Evolutionary conservation across 1,140 invertebrate genomes (phyloP).

Genomic region (Spodoptera litura): DNA sequence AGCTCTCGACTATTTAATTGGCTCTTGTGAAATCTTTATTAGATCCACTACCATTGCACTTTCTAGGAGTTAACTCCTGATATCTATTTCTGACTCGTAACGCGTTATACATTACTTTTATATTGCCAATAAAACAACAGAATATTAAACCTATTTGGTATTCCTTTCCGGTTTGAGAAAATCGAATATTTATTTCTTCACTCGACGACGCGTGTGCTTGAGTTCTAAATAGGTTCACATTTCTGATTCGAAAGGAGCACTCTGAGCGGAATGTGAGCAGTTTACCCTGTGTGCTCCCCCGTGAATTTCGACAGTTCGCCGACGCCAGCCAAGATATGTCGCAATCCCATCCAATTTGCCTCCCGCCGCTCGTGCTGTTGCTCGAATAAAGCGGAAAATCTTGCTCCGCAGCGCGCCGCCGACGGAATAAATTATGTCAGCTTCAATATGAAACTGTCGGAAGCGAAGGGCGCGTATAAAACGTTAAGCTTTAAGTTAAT

Average conservation of each 20-base stretch:
- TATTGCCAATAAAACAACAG: slow-evolving; percentile 11
- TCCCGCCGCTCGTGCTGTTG: slow-evolving; percentile 72
- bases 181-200: slow-evolving; percentile 46
- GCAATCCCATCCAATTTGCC: slow-evolving; percentile 83
- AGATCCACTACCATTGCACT: slow-evolving; percentile 14
- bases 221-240: slow-evolving; percentile 68
- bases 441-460: slow-evolving; percentile 66
- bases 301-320: slow-evolving; percentile 75
- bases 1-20: slow-evolving; percentile 45
- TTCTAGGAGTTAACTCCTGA: background rate
- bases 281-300: slow-evolving; percentile 67
- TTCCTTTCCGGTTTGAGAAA: slow-evolving; percentile 32
- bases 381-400: slow-evolving; percentile 81
- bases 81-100: background rate
- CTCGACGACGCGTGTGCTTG: slow-evolving; percentile 53
- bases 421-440: slow-evolving; percentile 78
- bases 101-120: background rate
- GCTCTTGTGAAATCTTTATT: slow-evolving; percentile 43
- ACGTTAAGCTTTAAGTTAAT: slow-evolving; percentile 13
- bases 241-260: slow-evolving; percentile 64
- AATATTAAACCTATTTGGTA: slow-evolving; percentile 10
- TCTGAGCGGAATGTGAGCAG: slow-evolving; percentile 70
- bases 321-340: slow-evolving; percentile 78
- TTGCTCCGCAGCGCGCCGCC: slow-evolving; percentile 62
- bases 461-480: slow-evolving; percentile 45